Conservation (phyloP, 1,140 invertebrate species). For the Delia radicum region DNA sequence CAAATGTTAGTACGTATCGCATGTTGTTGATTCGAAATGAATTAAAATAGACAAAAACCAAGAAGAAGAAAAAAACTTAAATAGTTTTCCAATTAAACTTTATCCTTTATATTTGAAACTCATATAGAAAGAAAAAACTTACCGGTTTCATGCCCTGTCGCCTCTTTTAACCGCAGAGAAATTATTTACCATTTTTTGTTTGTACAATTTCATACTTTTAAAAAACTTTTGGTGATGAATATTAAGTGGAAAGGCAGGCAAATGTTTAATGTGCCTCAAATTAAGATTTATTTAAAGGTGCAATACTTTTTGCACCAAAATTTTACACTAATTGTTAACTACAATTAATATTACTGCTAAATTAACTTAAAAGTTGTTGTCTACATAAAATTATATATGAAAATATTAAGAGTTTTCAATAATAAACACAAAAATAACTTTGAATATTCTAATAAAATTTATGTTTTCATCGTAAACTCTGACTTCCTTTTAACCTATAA, state of each 20-base stretch:
- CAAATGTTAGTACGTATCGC: not conserved
- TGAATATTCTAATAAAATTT: not conserved
- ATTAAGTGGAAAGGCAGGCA: not conserved
- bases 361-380: too few species aligned
- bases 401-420: too few species aligned
- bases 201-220: not conserved
- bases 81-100: slow-evolving; percentile 46
- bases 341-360: too few species aligned
- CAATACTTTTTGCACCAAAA: too few species aligned
- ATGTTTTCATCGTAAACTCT: not conserved
- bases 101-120: slow-evolving; percentile 13
- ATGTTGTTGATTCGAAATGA: slow-evolving; percentile 10
- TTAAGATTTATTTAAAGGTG: not conserved
- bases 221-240: not conserved
- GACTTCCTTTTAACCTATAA: not conserved
- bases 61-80: slow-evolving; percentile 31
- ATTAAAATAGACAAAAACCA: slow-evolving; percentile 2
- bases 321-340: too few species aligned
- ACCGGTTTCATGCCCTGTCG: slow-evolving; percentile 56
- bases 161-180: slow-evolving; percentile 53
- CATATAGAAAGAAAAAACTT: slow-evolving; percentile 36
- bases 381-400: too few species aligned
- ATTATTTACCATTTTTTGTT: slow-evolving; percentile 17
- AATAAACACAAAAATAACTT: too few species aligned
- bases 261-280: not conserved